phyloP scores from a whole-genome alignment of 2,797 vertebrate species.

The Macropus fuliginosus region DNA sequence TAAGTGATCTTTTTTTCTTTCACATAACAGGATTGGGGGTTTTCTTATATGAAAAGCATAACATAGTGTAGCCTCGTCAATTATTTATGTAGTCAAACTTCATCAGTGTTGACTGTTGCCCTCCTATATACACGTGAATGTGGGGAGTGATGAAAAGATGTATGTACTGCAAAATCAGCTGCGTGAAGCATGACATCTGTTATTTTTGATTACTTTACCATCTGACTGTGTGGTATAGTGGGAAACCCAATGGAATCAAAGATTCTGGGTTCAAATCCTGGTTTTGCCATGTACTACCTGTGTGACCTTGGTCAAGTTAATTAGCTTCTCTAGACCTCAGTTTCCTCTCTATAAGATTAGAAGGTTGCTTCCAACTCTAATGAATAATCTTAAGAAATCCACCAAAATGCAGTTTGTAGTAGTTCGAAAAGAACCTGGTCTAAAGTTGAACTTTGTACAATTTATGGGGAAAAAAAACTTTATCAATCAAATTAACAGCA shows the following conservation, averaged over 20 bases:
- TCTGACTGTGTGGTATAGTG: not conserved
- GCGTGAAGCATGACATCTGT: not conserved
- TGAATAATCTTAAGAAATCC: not conserved
- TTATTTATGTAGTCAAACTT: not conserved
- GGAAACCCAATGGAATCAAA: not conserved
- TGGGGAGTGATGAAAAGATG: not conserved
- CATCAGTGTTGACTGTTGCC: not conserved
- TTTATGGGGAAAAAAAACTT: not conserved
- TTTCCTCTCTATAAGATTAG: not conserved
- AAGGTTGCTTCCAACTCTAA: not conserved
- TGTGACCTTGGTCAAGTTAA: not conserved
- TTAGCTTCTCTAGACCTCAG: not conserved
- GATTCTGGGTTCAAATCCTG: conserved; percentile 6
- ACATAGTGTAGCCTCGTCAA: not conserved
- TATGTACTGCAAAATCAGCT: not conserved
- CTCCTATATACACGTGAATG: not conserved
- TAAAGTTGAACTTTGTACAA: not conserved
- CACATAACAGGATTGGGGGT: not conserved
- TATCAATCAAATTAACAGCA: not conserved
- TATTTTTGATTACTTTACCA: not conserved
- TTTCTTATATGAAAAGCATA: not conserved
- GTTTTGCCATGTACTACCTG: not conserved
- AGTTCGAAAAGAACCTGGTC: not conserved
- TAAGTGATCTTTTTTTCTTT: not conserved
- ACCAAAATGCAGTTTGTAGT: not conserved